Evolutionary conservation across 2,797 vertebrate species (phyloP).

Genomic region (Siniperca scherzeri): DNA sequence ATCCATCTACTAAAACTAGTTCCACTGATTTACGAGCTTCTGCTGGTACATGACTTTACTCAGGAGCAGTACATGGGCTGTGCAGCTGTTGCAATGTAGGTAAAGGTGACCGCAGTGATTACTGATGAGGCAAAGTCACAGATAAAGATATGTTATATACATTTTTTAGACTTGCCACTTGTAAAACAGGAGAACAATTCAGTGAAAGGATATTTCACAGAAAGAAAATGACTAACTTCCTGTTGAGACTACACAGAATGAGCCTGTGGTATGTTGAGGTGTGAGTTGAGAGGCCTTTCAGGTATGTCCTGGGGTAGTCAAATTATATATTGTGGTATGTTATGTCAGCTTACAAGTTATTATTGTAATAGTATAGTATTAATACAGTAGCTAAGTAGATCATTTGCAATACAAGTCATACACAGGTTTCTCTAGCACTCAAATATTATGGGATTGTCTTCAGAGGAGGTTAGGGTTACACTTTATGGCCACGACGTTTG

Average conservation of each 20-base stretch:
- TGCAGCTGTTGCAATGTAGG: too few species aligned
- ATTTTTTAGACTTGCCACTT: background rate
- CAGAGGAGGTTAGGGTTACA: background rate
- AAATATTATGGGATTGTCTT: background rate
- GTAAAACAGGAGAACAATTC: background rate
- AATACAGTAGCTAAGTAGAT: background rate
- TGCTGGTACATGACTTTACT: background rate
- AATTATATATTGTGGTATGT: background rate
- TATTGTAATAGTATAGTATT: background rate
- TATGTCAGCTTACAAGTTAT: background rate
- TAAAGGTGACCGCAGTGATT: background rate
- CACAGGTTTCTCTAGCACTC: background rate
- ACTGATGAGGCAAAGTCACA: slow-evolving; percentile 1
- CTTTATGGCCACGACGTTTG: background rate
- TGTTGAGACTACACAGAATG: slow-evolving; percentile 31
- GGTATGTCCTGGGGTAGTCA: background rate
- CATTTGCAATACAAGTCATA: background rate
- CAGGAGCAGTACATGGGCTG: background rate
- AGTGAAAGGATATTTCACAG: background rate
- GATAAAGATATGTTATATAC: background rate
- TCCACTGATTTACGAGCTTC: background rate
- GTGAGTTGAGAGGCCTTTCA: background rate
- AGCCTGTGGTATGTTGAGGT: slow-evolving; percentile 24
- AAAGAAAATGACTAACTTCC: slow-evolving; percentile 52
- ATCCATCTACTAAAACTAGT: background rate